phyloP scores from a whole-genome alignment of 2,888 invertebrate genomes.

The Gymnoscelis rufifasciata region DNA sequence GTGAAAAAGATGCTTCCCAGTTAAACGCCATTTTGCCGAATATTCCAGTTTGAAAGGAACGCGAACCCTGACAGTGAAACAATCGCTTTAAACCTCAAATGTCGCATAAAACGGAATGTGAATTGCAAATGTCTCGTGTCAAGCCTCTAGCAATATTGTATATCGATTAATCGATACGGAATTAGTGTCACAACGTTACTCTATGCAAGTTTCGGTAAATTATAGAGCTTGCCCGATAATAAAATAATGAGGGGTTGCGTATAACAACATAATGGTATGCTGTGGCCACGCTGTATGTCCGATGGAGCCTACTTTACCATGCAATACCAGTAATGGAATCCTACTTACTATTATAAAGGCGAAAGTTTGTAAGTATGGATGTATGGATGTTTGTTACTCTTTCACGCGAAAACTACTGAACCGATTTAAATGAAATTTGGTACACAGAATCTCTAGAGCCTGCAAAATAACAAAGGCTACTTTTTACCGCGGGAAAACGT shows the following conservation, averaged over 20 bases:
- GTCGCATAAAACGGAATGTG: not conserved
- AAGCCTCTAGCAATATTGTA: slow-evolving; percentile 34
- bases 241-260: slow-evolving; percentile 54
- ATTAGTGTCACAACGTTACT: slow-evolving; percentile 55
- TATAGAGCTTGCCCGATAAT: slow-evolving; percentile 51
- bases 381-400: too few relatives aligned
- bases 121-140: slow-evolving; percentile 2
- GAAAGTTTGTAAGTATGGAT: not conserved
- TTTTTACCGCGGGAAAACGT: too few relatives aligned
- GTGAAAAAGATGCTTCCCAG: too few relatives aligned
- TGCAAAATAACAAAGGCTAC: too few relatives aligned
- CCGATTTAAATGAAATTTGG: too few relatives aligned
- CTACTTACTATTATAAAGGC: not conserved
- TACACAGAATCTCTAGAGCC: too few relatives aligned
- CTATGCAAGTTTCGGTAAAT: slow-evolving; percentile 44
- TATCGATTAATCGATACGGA: slow-evolving; percentile 55
- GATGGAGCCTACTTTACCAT: not conserved
- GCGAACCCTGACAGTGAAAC: too few relatives aligned
- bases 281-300: not conserved
- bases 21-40: too few relatives aligned
- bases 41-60: too few relatives aligned
- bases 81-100: too few relatives aligned
- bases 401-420: too few relatives aligned
- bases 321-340: not conserved
- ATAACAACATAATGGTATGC: slow-evolving; percentile 45